phyloP scores from a whole-genome alignment of 2,113 vertebrate genomes.

The Acinonyx jubatus region DNA sequence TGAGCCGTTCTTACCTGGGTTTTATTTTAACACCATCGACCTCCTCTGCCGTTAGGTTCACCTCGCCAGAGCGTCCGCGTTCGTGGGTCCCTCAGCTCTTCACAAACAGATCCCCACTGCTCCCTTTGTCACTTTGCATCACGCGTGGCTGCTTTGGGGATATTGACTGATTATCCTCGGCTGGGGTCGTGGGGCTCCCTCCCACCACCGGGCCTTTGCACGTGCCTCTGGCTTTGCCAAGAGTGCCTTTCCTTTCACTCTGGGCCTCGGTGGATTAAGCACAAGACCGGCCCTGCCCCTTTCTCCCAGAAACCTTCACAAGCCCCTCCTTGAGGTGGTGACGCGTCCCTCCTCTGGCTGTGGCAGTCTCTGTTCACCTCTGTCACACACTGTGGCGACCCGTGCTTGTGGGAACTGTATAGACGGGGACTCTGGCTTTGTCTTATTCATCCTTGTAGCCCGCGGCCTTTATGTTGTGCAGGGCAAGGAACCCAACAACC shows the following conservation, averaged over 20 bases:
- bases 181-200: rapidly evolving
- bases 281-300: neutral
- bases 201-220: neutral
- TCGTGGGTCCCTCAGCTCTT: neutral
- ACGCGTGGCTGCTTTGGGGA: neutral
- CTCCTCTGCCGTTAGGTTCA: neutral
- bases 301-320: neutral
- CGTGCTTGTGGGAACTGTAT: neutral
- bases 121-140: too few relatives aligned
- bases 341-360: rapidly evolving
- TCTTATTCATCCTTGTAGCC: rapidly evolving
- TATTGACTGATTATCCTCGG: rapidly evolving
- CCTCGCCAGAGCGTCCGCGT: neutral
- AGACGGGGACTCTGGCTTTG: neutral
- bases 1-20: neutral
- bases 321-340: neutral
- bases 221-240: rapidly evolving
- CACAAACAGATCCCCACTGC: neutral
- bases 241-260: neutral
- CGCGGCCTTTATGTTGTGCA: neutral
- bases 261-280: too few relatives aligned
- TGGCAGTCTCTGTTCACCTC: rapidly evolving
- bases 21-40: neutral
- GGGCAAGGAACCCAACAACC: neutral
- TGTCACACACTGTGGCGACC: neutral